phyloP scores from a whole-genome alignment of 2,797 vertebrate species.

The Girardinus metallicus region DNA sequence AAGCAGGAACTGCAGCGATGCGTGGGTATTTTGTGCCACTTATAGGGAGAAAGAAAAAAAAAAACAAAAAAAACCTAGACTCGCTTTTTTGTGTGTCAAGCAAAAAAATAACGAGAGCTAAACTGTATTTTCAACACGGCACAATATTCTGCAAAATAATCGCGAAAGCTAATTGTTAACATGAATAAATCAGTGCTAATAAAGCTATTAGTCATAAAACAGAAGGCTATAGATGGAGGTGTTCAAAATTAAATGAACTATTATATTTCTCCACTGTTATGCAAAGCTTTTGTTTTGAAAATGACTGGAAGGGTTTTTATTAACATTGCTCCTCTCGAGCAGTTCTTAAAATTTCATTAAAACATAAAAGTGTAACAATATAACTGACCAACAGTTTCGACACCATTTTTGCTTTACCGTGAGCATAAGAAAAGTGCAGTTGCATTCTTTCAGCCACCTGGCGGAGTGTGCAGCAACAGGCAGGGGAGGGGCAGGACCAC shows the following conservation, averaged over 20 bases:
- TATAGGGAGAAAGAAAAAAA: not conserved
- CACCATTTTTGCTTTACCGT: not conserved
- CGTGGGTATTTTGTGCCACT: constrained; percentile 11
- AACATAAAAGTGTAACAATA: not conserved
- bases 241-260: not conserved
- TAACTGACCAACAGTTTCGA: not conserved
- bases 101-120: not conserved
- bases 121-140: not conserved
- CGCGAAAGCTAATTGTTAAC: not conserved
- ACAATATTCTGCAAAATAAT: not conserved
- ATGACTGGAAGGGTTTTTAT: not conserved
- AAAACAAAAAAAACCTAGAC: not conserved
- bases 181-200: not conserved
- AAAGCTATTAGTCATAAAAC: not conserved
- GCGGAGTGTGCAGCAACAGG: not conserved
- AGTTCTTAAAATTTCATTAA: not conserved
- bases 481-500: not conserved
- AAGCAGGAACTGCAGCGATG: constrained; percentile 6
- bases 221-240: not conserved
- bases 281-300: not conserved
- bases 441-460: not conserved
- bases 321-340: not conserved
- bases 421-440: not conserved
- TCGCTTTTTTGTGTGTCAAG: not conserved
- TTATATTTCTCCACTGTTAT: not conserved